phyloP scores from a whole-genome alignment of 2,888 invertebrate species.

The Eupithecia vulgata region DNA sequence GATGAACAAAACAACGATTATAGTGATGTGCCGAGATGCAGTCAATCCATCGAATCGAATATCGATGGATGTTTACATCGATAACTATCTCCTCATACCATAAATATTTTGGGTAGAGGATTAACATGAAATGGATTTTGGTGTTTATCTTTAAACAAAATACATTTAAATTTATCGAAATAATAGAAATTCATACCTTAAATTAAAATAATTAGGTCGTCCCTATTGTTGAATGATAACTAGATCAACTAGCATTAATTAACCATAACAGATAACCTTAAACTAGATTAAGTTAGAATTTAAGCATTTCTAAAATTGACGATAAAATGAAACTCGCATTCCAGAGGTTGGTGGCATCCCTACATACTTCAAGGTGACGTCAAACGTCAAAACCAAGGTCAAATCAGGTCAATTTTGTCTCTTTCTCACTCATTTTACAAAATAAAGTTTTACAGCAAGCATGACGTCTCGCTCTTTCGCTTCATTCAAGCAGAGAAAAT shows the following conservation, averaged over 20 bases:
- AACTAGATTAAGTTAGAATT: too few species aligned
- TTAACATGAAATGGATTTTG: neutral
- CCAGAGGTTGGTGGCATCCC: slow-evolving; percentile 16
- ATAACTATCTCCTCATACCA: neutral
- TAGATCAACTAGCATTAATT: too few species aligned
- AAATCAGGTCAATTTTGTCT: neutral
- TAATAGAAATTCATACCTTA: too few species aligned
- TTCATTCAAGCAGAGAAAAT: neutral
- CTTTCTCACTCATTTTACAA: neutral
- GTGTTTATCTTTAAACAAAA: neutral
- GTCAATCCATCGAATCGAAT: neutral
- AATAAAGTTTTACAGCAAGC: too few species aligned
- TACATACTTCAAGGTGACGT: slow-evolving; percentile 21
- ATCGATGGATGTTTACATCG: neutral
- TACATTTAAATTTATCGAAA: too few species aligned
- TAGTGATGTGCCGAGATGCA: slow-evolving; percentile 5
- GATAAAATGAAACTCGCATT: neutral
- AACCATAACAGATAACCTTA: too few species aligned
- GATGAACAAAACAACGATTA: slow-evolving; percentile 10
- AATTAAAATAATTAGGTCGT: too few species aligned
- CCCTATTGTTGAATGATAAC: too few species aligned
- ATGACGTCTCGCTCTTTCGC: neutral
- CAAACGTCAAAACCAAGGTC: neutral
- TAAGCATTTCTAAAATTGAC: neutral
- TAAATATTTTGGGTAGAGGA: neutral